phyloP scores from a whole-genome alignment of 2,113 vertebrate genomes.

The Caranx melampygus region DNA sequence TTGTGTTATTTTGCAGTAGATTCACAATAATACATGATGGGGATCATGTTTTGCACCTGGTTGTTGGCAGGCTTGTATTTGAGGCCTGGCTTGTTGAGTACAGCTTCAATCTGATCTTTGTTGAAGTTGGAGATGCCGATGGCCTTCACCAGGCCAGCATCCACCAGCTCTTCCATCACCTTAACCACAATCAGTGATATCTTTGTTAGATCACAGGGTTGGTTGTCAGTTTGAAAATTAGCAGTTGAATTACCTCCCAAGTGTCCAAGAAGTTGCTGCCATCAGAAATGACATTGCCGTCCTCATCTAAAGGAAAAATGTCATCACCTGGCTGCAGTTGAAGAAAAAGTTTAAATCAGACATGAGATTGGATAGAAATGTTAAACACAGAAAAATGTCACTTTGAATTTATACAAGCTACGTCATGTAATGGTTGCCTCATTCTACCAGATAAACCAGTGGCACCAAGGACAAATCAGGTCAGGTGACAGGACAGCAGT shows the following conservation, averaged over 20 bases:
- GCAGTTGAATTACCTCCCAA: slow-evolving; percentile 72
- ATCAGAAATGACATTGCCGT: slow-evolving; percentile 55
- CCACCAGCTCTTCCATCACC: slow-evolving; percentile 92
- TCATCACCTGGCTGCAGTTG: slow-evolving; percentile 70
- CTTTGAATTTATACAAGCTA: not conserved
- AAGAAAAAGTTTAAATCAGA: not conserved
- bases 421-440: not conserved
- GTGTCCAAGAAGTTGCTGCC: slow-evolving; percentile 78
- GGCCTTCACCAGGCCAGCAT: slow-evolving; percentile 90
- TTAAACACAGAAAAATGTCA: not conserved
- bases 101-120: slow-evolving; percentile 87
- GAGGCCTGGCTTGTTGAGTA: slow-evolving; percentile 92
- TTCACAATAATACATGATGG: not conserved
- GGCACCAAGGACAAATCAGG: too few species aligned
- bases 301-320: slow-evolving; percentile 61
- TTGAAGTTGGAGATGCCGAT: slow-evolving; percentile 96
- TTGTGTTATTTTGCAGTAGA: not conserved
- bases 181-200: slow-evolving; percentile 56
- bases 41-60: slow-evolving; percentile 83
- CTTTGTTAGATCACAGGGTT: not conserved
- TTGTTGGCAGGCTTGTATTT: slow-evolving; percentile 91
- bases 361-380: too few species aligned
- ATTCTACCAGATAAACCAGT: not conserved
- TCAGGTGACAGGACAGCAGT: not conserved
- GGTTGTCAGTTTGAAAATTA: not conserved